A percentile compares a stretch with the other conserved stretches of the same genome.
phyloP scores from a whole-genome alignment of 2,113 vertebrate genomes.

The Silurus meridionalis region DNA sequence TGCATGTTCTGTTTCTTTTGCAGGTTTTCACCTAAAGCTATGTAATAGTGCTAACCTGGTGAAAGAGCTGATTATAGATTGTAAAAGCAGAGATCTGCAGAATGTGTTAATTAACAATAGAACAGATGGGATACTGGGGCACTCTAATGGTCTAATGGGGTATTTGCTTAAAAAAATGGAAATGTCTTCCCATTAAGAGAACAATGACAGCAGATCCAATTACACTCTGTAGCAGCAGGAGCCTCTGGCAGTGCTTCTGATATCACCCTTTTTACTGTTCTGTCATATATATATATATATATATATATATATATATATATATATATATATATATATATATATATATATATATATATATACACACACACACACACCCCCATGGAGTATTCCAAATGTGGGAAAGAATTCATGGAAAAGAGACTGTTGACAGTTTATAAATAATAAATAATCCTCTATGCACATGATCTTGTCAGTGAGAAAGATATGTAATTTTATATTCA shows the following conservation, averaged over 20 bases:
- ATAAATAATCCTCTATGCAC: background rate
- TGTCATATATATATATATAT: background rate
- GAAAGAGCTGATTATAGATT: constrained; percentile 11
- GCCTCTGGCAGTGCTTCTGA: constrained; percentile 3
- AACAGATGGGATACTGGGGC: constrained; percentile 9
- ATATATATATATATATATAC: too few relatives aligned
- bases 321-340: background rate
- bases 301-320: too few relatives aligned
- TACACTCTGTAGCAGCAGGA: background rate
- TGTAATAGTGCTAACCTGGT: background rate
- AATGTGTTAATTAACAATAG: constrained; percentile 6
- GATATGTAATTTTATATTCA: background rate
- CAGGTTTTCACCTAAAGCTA: background rate
- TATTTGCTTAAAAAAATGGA: background rate
- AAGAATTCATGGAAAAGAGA: background rate
- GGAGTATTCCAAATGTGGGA: background rate
- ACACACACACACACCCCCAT: background rate
- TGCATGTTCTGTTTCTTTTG: background rate
- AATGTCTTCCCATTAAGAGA: background rate
- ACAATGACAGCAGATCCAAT: background rate
- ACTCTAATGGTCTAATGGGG: background rate
- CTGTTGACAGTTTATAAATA: constrained; percentile 1
- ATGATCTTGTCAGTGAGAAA: background rate
- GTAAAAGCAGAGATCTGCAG: background rate
- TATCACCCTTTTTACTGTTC: background rate